phyloP scores from a whole-genome alignment of 2,113 vertebrate genomes.

The Equus quagga region DNA sequence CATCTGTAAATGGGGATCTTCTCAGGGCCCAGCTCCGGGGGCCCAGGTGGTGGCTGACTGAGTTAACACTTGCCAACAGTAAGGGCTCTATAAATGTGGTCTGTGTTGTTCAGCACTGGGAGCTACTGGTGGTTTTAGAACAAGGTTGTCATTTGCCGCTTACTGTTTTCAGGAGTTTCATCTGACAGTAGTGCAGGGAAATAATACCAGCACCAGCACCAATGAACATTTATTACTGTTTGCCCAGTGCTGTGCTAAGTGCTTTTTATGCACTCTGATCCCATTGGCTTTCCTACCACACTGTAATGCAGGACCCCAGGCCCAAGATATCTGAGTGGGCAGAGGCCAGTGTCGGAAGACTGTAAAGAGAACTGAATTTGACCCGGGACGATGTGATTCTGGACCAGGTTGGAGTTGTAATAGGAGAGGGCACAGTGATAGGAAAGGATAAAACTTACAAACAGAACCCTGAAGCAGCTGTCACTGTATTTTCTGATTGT shows the following conservation, averaged over 20 bases:
- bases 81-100: not conserved
- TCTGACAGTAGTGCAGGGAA: not conserved
- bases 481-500: not conserved
- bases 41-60: not conserved
- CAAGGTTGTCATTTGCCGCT: not conserved
- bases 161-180: conserved; percentile 11
- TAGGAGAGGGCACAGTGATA: not conserved
- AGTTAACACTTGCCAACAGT: not conserved
- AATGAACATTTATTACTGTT: not conserved
- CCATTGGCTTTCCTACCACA: not conserved
- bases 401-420: not conserved
- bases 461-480: not conserved
- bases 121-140: not conserved
- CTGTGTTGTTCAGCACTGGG: not conserved
- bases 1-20: not conserved
- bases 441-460: not conserved
- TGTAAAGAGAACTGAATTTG: not conserved
- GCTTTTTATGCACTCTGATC: not conserved
- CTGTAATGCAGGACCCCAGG: accelerated
- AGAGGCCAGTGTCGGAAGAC: not conserved
- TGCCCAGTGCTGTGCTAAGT: not conserved
- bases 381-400: not conserved
- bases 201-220: not conserved
- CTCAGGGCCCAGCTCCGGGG: not conserved
- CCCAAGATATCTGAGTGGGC: not conserved